Evolutionary conservation across 2,888 invertebrate genomes (phyloP), one percentile per base, ranked within the genome.

Genomic region (Augochlorella aurata): DNA sequence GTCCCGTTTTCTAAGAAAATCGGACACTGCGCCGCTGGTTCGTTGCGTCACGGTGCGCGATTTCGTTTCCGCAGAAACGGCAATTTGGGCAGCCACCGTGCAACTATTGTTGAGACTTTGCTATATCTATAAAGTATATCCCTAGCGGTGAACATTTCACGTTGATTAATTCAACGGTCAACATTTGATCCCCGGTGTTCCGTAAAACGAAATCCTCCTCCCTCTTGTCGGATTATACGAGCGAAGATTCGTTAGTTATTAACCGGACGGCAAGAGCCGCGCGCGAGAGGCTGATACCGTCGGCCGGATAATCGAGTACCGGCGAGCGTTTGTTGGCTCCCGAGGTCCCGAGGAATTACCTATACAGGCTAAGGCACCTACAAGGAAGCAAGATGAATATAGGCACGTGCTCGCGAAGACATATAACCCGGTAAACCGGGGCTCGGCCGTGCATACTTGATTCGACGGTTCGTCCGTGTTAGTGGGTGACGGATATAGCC

Each of bases 401-500:
- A 71, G 80, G 68, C 72, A 61, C 82, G 77, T 74, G 76, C 76
- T 76, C 67, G 52, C 61, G 67, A 49, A 78, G 79, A 81, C 74
- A 83, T 74, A 75, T 77, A 83, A 84, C 74, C 82, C 12, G 75
- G 71, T 76, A 79, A 83, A 82, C 63, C 79, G 78, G 81, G 79
- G 70, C 78, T 71, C 52, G 65, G 79, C 45, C 68, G 68, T 71
- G 85, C 83, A 86, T 85, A 86, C 84, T 89, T 87, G 86, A 89
- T 87, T 84, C 85, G 81, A 68, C 74, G 61, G 70, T 67, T 16
- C 67, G 85, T n/a, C 18, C 38, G 87, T 85, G 83, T 82, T 78
- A 68, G 83, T 74, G 76, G 83, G 85, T 87, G 90, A 90, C 90
- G 89, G 87, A 90, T 90, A 89, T 90, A 90, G 87, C 86, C 85